Evolutionary conservation across 2,113 vertebrate genomes (phyloP).

Genomic region (Cyphomyrus discorhynchus): DNA sequence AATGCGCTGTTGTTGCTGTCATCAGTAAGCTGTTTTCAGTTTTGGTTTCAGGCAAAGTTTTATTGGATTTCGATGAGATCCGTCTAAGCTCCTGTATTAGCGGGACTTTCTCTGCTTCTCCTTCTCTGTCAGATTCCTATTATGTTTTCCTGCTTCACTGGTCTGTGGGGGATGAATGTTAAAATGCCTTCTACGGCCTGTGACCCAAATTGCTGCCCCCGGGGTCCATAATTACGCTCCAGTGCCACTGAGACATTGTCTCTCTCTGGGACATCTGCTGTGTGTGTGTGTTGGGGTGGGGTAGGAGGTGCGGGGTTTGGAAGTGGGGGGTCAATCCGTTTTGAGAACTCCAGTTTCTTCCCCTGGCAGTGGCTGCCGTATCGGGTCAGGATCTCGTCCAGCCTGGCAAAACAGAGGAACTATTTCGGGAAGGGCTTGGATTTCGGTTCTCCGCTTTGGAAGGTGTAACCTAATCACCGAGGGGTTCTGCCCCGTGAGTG

Average conservation of each 20-base stretch:
- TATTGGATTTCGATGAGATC: background rate
- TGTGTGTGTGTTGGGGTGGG: background rate
- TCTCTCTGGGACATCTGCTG: constrained; percentile 18
- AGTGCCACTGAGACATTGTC: constrained; percentile 8
- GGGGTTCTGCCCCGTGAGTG: background rate
- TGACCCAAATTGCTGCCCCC: constrained; percentile 21
- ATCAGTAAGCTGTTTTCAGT: background rate
- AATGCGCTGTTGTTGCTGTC: background rate
- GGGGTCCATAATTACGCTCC: constrained; percentile 20
- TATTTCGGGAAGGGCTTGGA: constrained; percentile 24
- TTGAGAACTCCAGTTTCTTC: background rate
- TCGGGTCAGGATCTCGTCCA: background rate
- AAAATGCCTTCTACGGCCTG: constrained; percentile 18
- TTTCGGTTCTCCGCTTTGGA: constrained; percentile 15
- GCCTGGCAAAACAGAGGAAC: constrained; percentile 6
- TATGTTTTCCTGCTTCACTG: background rate
- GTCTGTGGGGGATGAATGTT: constrained; percentile 9
- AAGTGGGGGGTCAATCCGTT: background rate
- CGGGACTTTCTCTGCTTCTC: background rate
- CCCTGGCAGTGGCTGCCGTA: background rate
- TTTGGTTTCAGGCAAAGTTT: background rate
- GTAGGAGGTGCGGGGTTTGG: background rate
- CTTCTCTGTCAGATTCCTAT: background rate
- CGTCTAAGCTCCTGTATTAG: background rate
- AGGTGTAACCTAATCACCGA: constrained; percentile 24